Percentiles rank a stretch among this genome's conserved stretches.
Conservation (phyloP, 2,797 vertebrate species). For the Sebastes kiyomatsui region DNA sequence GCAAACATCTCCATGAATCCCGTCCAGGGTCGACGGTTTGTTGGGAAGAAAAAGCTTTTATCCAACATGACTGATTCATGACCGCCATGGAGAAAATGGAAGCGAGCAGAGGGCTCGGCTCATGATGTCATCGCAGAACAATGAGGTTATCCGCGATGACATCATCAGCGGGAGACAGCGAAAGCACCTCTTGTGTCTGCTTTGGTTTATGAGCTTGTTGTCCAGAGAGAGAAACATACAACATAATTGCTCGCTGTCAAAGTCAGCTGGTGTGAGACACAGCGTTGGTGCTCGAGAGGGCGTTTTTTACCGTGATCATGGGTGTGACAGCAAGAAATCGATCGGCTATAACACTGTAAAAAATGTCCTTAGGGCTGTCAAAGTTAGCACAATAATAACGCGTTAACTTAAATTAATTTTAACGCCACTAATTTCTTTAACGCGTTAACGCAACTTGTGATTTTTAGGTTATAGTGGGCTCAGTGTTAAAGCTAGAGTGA, state of each 20-base stretch:
- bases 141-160: slow-evolving; percentile 30
- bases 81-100: slow-evolving; percentile 23
- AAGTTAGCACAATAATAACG: no score
- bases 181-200: slow-evolving; percentile 24
- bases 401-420: no score
- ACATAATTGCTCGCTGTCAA: slow-evolving; percentile 33
- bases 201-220: slow-evolving; percentile 49
- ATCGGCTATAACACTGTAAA: neutral
- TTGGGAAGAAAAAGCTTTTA: slow-evolving; percentile 40
- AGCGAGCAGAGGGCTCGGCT: neutral
- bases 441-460: no score
- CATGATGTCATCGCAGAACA: slow-evolving; percentile 60
- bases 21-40: slow-evolving; percentile 37
- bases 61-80: slow-evolving; percentile 65
- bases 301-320: neutral
- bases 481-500: no score
- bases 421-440: no score
- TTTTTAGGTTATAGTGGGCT: no score
- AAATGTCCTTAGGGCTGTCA: neutral
- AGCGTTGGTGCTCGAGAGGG: neutral
- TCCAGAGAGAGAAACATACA: slow-evolving; percentile 14
- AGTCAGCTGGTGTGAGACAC: slow-evolving; percentile 1
- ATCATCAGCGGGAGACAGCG: slow-evolving; percentile 59
- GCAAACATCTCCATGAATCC: slow-evolving; percentile 40
- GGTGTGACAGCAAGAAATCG: neutral